A percentile compares a stretch with the other conserved stretches of the same genome.
Conservation (phyloP, 2,888 invertebrate species). For the Heliconius erato region DNA sequence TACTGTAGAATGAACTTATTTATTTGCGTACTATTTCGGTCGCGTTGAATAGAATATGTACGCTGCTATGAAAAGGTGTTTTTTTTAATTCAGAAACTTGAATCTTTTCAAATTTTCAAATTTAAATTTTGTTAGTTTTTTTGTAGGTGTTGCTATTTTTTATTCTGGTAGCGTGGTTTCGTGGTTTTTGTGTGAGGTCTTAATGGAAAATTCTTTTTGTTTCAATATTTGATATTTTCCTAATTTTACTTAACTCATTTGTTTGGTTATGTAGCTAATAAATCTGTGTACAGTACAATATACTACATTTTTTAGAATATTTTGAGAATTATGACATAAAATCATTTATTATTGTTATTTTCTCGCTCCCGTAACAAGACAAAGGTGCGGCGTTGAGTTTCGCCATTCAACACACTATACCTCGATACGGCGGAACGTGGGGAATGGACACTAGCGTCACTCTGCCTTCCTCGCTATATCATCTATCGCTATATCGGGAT, state of each 20-base stretch:
- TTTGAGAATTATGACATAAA: no score
- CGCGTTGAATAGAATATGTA: conserved; percentile 8
- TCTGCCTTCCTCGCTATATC: no score
- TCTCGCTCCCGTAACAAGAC: not conserved
- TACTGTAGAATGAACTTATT: conserved; percentile 18
- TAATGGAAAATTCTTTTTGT: not conserved
- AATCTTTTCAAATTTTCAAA: not conserved
- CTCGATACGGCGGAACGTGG: not conserved
- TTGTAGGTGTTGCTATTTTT: not conserved
- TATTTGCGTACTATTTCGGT: conserved; percentile 32
- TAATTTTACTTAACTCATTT: no score
- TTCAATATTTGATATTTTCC: not conserved
- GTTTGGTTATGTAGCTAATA: no score
- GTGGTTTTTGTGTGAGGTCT: no score
- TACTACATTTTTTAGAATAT: no score
- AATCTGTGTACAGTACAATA: no score
- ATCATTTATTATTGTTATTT: not conserved
- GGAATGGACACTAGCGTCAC: not conserved
- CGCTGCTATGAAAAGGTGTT: not conserved
- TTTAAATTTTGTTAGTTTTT: not conserved
- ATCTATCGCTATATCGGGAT: no score
- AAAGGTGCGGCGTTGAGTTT: not conserved
- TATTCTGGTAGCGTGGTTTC: no score
- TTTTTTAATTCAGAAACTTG: conserved; percentile 10
- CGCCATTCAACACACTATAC: not conserved